phyloP scores from a whole-genome alignment of 1,140 invertebrate species.

The Conus betulinus region DNA sequence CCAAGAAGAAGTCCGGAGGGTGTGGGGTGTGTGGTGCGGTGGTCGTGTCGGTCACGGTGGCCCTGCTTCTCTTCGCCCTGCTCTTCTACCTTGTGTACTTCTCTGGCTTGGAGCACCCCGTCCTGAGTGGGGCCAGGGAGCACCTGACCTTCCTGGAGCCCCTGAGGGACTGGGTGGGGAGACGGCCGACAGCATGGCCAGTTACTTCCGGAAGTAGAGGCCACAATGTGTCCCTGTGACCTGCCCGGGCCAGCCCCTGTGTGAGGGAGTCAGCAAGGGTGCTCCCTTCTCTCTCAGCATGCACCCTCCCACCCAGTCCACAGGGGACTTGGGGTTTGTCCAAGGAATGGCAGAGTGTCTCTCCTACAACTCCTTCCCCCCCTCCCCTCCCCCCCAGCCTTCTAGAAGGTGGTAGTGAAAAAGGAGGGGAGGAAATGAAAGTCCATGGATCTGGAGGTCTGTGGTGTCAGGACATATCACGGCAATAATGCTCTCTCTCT shows the following conservation, averaged over 20 bases:
- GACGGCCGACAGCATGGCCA: slow-evolving; percentile 39
- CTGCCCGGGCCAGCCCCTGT: no score
- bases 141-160: slow-evolving; percentile 65
- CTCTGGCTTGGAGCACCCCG: slow-evolving; percentile 61
- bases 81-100: slow-evolving; percentile 61
- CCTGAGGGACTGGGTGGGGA: slow-evolving; percentile 60
- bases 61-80: slow-evolving; percentile 59
- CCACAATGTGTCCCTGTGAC: no score
- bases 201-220: slow-evolving; percentile 37
- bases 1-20: slow-evolving; percentile 44
- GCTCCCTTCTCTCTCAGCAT: no score
- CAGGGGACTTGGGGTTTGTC: not conserved
- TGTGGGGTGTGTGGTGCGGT: slow-evolving; percentile 36
- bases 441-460: no score
- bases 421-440: no score
- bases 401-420: no score
- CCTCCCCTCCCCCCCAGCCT: no score
- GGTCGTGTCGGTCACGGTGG: slow-evolving; percentile 53
- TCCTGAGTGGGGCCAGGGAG: slow-evolving; percentile 52
- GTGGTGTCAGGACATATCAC: slow-evolving; percentile 22
- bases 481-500: slow-evolving; percentile 13
- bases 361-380: not conserved
- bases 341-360: not conserved
- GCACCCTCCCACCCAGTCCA: no score
- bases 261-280: no score